Evolutionary conservation across 2,888 invertebrate genomes (phyloP).

Genomic region (Chrysodeixis includens): DNA sequence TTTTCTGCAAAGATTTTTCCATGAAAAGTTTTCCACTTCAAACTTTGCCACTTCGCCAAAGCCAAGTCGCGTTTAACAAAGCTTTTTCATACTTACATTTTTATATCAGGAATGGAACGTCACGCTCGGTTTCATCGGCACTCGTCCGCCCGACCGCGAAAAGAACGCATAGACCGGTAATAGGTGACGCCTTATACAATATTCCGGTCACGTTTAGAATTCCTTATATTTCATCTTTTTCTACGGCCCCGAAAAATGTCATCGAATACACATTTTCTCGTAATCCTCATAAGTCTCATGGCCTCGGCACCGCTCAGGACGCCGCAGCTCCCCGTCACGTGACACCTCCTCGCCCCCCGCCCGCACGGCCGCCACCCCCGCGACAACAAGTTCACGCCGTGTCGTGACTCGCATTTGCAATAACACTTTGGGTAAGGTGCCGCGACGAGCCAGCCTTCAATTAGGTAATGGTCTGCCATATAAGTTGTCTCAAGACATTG

Average conservation of each 20-base stretch:
- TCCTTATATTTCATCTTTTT: constrained; percentile 89
- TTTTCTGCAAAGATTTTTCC: constrained; percentile 86
- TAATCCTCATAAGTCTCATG: constrained; percentile 88
- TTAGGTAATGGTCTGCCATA: constrained; percentile 70
- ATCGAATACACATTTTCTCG: constrained; percentile 89
- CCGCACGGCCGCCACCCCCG: constrained; percentile 51
- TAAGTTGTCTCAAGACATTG: constrained; percentile 69
- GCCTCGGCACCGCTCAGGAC: constrained; percentile 77
- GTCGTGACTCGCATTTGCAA: constrained; percentile 82
- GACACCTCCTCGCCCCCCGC: constrained; percentile 64
- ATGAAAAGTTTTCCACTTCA: constrained; percentile 89
- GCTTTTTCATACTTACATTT: constrained; percentile 88
- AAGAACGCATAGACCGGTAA: constrained; percentile 86
- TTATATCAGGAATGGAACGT: constrained; percentile 88
- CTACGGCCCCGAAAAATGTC: constrained; percentile 88
- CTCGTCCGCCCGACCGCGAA: constrained; percentile 85
- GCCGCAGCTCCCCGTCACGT: constrained; percentile 68
- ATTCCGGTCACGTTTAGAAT: constrained; percentile 88
- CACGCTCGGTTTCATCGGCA: constrained; percentile 86
- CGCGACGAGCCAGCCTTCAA: constrained; percentile 72
- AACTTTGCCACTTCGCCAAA: constrained; percentile 88
- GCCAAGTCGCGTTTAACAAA: constrained; percentile 88
- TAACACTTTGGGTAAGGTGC: constrained; percentile 67
- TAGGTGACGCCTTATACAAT: constrained; percentile 83
- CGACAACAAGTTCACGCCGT: constrained; percentile 78